Base-by-base conservation (phyloP, 2,888 invertebrate species). In the Tipula confusa region DNA sequence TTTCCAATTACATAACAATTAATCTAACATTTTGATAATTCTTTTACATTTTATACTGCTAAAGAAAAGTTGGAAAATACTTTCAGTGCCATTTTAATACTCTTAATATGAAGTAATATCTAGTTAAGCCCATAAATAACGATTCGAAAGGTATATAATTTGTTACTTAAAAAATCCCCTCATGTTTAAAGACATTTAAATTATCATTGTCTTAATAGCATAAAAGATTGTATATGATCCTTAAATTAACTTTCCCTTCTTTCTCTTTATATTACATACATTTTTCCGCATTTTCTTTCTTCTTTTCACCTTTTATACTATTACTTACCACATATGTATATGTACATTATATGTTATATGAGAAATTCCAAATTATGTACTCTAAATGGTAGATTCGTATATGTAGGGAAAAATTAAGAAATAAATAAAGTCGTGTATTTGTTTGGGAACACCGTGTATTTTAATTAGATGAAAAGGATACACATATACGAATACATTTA, bases 401-500 rank as follows among this genome's bases (percentile, higher is more conserved):
- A 43, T 43, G 18, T 48, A 48, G 48, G 64, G 64, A 64, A 64
- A 24, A 64, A 64, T 64, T 64, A 64, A 64, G 64, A 64, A 64
- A 64, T 64, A 64, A 64, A 64, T 24, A 64, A 48, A 48, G 48
- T 48, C 48, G 48, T 64, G 64, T 64, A 11, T 64, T 64, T 64
- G 64, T 24, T 64, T 64, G 64, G 64, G 64, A 64, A 64, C 64
- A 64, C 64, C 64, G 64, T 64, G 64, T 64, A 64, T 64, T 64
- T 64, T 64, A 64, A 64, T 64, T 64, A 64, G 64, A 64, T 9
- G 64, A 64, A 64, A 64, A 24, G 64, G 64, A 64, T 64, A n/a
- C n/a, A n/a, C n/a, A n/a, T n/a, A n/a, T n/a, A n/a, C n/a, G n/a
- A n/a, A n/a, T n/a, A n/a, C n/a, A n/a, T n/a, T n/a, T n/a, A n/a